Conservation (phyloP, 2,113 vertebrate species). For the Glaucomys volans region DNA sequence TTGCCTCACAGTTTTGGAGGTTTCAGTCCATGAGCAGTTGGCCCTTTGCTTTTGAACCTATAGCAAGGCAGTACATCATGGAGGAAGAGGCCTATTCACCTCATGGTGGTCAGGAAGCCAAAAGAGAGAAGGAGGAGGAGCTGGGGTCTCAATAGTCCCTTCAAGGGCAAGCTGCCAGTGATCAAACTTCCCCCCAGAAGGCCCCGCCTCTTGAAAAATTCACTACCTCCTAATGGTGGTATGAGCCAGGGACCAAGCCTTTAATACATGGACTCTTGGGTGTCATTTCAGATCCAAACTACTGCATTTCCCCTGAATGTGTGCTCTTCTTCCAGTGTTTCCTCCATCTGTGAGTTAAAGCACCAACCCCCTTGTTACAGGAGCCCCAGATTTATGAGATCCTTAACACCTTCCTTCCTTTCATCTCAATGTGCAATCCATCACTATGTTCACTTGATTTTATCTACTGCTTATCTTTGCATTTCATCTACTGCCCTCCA, state of each 20-base stretch:
- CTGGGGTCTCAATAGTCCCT: neutral
- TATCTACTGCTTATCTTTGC: neutral
- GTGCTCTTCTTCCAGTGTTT: neutral
- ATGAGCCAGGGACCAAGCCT: neutral
- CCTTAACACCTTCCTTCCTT: neutral
- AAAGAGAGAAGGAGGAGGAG: neutral
- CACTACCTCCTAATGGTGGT: too few species aligned
- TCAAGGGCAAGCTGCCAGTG: neutral
- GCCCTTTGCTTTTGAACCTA: neutral
- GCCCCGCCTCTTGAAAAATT: neutral
- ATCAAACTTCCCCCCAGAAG: neutral
- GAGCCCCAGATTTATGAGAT: slow-evolving; percentile 1
- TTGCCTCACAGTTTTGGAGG: neutral
- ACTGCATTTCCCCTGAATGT: neutral
- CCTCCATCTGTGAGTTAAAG: neutral
- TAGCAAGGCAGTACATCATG: neutral
- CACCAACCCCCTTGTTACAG: neutral
- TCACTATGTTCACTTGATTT: neutral
- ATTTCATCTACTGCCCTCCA: neutral
- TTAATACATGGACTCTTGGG: neutral
- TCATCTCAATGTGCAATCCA: neutral
- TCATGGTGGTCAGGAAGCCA: neutral
- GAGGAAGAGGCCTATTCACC: neutral
- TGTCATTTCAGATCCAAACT: neutral
- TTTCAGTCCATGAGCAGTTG: neutral